Percentiles rank a stretch among this genome's conserved stretches.
These are phyloP conservation scores for Acanthosoma haemorrhoidale DNA, from an alignment of 2,888 invertebrate species.

Conservation along the genomic window DNA sequence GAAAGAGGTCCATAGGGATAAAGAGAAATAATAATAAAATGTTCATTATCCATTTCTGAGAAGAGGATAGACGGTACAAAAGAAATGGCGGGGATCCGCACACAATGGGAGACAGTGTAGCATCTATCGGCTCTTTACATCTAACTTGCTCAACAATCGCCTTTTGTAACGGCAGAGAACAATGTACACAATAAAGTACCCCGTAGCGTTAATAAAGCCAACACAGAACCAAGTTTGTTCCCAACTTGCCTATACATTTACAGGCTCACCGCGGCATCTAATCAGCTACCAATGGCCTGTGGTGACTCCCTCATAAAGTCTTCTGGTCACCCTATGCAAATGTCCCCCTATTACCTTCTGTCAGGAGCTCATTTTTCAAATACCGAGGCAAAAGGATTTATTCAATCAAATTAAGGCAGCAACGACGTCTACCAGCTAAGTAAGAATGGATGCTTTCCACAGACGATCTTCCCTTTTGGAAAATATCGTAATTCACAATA, in stretches of 20 bases:
- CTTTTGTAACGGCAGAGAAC: background rate
- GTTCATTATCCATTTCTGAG: slow-evolving; percentile 9
- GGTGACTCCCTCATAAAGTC: no score
- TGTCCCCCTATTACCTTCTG: no score
- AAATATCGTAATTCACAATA: no score
- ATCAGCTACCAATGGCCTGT: no score
- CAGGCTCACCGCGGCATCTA: background rate
- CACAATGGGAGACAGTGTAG: slow-evolving; percentile 7
- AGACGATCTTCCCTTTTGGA: no score
- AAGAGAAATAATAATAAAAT: slow-evolving; percentile 23
- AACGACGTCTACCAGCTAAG: no score
- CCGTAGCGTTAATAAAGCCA: background rate
- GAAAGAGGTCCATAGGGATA: background rate
- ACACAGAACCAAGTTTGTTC: background rate
- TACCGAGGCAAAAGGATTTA: no score
- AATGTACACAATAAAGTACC: slow-evolving; percentile 11
- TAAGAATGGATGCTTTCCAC: no score
- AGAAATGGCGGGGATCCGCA: background rate
- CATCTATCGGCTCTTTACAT: slow-evolving; percentile 14
- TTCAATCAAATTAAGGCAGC: no score
- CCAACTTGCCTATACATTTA: background rate
- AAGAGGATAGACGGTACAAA: background rate
- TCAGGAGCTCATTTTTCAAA: no score
- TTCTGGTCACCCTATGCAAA: no score
- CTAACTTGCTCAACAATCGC: slow-evolving; percentile 19